Conservation (phyloP, 2,888 invertebrate genomes). For the Busseola fusca region DNA sequence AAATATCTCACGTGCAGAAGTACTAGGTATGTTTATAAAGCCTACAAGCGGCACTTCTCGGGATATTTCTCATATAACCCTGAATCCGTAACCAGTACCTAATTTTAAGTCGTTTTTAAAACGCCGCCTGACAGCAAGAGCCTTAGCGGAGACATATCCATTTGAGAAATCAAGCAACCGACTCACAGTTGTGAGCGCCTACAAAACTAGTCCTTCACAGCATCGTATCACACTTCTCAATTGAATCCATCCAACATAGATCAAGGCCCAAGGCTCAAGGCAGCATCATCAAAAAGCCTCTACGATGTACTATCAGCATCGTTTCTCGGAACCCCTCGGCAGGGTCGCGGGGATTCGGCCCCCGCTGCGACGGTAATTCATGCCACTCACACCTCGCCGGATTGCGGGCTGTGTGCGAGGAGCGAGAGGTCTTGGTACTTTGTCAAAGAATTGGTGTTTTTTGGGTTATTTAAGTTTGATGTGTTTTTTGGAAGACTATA, state of each 20-base stretch:
- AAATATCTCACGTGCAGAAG: too few relatives aligned
- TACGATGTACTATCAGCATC: constrained; percentile 65
- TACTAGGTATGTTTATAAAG: too few relatives aligned
- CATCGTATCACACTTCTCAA: neutral
- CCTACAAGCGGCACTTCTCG: too few relatives aligned
- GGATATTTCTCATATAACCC: neutral
- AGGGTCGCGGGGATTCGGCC: constrained; percentile 65
- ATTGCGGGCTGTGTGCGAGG: constrained; percentile 52
- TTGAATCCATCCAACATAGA: constrained; percentile 22
- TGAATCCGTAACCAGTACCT: neutral
- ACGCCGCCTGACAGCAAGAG: neutral
- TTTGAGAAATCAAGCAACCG: neutral
- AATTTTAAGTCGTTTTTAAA: neutral
- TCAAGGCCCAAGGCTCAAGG: constrained; percentile 31
- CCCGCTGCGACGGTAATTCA: constrained; percentile 86
- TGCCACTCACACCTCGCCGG: constrained; percentile 83
- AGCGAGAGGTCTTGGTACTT: constrained; percentile 50
- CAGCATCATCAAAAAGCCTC: constrained; percentile 60
- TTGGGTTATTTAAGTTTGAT: neutral
- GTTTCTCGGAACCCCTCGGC: constrained; percentile 65
- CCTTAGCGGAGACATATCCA: neutral
- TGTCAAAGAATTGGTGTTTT: neutral
- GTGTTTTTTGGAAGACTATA: neutral
- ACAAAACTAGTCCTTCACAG: neutral
- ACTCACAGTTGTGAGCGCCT: neutral